Percentiles rank a stretch among this genome's conserved stretches.
Evolutionary conservation across 2,888 invertebrate genomes (phyloP).

Genomic region (Catocala nupta): DNA sequence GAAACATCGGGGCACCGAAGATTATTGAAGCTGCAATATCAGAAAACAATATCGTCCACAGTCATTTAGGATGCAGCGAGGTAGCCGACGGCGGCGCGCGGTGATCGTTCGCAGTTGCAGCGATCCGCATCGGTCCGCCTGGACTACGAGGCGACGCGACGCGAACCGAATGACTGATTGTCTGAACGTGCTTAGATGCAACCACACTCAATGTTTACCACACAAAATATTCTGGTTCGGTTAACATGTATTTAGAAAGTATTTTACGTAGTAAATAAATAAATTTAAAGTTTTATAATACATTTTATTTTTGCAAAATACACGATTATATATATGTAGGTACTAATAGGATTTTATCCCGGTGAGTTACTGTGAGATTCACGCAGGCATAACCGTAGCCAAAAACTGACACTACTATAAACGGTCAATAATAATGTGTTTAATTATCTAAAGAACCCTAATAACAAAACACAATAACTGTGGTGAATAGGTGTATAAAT

Average conservation of each 20-base stretch:
- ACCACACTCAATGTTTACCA: constrained; percentile 32
- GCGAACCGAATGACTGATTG: constrained; percentile 66
- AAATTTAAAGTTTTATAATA: too few species aligned
- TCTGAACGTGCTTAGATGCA: constrained; percentile 58
- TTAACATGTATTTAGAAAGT: constrained; percentile 16
- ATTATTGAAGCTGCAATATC: constrained; percentile 30
- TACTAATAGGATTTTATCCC: too few species aligned
- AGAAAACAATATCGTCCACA: constrained; percentile 46
- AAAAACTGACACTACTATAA: too few species aligned
- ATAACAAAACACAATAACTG: too few species aligned
- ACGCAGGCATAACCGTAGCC: too few species aligned
- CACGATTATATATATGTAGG: too few species aligned
- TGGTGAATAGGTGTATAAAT: too few species aligned
- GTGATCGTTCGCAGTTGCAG: constrained; percentile 28
- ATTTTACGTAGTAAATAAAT: background rate
- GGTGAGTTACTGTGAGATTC: too few species aligned
- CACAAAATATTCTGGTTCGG: constrained; percentile 33
- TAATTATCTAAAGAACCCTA: too few species aligned
- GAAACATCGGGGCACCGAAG: constrained; percentile 9
- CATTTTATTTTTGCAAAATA: too few species aligned
- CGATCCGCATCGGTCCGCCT: constrained; percentile 17
- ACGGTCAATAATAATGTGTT: too few species aligned
- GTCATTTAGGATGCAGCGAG: constrained; percentile 57
- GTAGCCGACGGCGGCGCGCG: constrained; percentile 24
- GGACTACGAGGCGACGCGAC: constrained; percentile 43